Base-by-base conservation (phyloP, 2,113 vertebrate species). In the Limnothrissa miodon region DNA sequence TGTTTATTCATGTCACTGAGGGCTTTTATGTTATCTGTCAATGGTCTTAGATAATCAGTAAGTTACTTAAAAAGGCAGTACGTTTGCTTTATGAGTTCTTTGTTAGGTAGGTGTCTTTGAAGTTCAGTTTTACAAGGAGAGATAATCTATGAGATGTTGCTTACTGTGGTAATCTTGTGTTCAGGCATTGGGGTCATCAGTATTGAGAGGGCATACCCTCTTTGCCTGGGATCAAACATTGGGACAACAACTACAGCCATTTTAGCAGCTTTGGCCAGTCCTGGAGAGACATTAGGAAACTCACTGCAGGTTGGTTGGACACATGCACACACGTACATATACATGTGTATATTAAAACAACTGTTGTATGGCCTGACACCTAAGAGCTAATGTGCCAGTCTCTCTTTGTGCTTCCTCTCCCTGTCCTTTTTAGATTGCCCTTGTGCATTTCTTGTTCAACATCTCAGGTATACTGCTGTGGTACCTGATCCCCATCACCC, bases 391-490 rank as follows among this genome's bases (percentile, higher is more conserved):
- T 42, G 6, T 6, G 6, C 6, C 42, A 42, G 42, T 42, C 42
- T 83, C 29, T 81, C 94, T 94, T 19, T 53, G 17, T 48, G 10
- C 15, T 15, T 48, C 46, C 96, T 91, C 84, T 99, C 97, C 0
- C 90, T 99, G 29, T 92, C 79, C 97, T 97, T 39, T 99, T 96
- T 92, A 99, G 98, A 96, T 99, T 96, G 82, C 96, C 98, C 3
- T 92, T 99, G 85, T 98, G 97, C 98, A 99, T 86, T 99, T 99
- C 89, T 97, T 99, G 94, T 99, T 99, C 93, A 99, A 99, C 88
- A 86, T 99, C 86, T 95, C 96, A 8, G 98, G 98, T 8, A 99
- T 99, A 87, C 0, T 96, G 3, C 92, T 99, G 51, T 99, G 96
- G 95, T 99, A 98, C 85, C 98, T 98, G 0, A 83, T 99, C 74